Conservation (phyloP, 2,888 invertebrate genomes). For the Hymenopus coronatus region DNA sequence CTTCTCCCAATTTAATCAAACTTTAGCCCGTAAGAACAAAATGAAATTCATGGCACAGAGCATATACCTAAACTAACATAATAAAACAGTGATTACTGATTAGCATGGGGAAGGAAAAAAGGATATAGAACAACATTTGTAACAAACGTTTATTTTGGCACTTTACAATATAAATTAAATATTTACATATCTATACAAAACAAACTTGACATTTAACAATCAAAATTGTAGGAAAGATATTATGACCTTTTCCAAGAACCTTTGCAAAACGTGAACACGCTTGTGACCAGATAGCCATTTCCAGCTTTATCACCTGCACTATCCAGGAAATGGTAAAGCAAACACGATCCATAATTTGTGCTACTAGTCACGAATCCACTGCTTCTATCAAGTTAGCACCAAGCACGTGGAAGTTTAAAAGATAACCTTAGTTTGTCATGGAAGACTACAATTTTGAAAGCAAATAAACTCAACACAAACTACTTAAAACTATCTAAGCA, state of each 20-base stretch:
- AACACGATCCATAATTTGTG: not conserved
- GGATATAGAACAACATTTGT: not conserved
- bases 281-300: not conserved
- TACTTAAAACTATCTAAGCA: not conserved
- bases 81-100: not conserved
- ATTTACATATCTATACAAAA: slow-evolving; percentile 3
- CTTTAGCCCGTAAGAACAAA: too few species aligned
- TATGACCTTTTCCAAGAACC: not conserved
- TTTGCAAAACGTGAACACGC: not conserved
- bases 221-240: not conserved
- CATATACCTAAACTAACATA: too few species aligned
- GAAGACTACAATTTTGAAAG: not conserved
- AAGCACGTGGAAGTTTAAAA: slow-evolving; percentile 6
- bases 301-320: not conserved
- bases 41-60: too few species aligned
- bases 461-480: not conserved
- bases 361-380: not conserved
- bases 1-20: too few species aligned
- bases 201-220: not conserved
- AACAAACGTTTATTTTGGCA: slow-evolving; percentile 1
- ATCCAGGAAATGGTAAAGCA: not conserved
- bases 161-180: not conserved
- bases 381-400: slow-evolving; percentile 23
- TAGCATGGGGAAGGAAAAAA: not conserved
- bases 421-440: not conserved